phyloP scores from a whole-genome alignment of 2,888 invertebrate species.

The Molorchus minor region DNA sequence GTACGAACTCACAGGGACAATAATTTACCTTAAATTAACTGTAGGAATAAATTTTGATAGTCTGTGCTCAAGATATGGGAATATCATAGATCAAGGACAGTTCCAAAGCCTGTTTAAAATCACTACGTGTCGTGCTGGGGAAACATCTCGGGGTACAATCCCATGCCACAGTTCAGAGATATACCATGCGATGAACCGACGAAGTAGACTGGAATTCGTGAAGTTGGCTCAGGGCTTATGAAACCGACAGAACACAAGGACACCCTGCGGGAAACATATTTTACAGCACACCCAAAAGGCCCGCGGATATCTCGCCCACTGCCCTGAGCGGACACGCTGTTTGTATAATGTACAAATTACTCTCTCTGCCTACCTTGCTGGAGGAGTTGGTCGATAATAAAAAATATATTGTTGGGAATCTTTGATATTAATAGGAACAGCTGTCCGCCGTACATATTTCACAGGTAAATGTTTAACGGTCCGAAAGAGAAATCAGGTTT shows the following conservation, averaged over 20 bases:
- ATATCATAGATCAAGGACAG: slow-evolving; percentile 19
- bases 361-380: slow-evolving; percentile 25
- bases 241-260: slow-evolving; percentile 57
- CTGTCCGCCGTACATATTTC: too few relatives aligned
- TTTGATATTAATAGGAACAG: slow-evolving; percentile 11
- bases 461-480: not conserved
- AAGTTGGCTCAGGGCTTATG: slow-evolving; percentile 51
- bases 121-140: slow-evolving; percentile 39
- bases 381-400: slow-evolving; percentile 8
- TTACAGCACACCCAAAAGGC: slow-evolving; percentile 58
- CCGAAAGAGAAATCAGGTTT: too few relatives aligned
- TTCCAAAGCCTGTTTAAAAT: slow-evolving; percentile 14
- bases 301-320: slow-evolving; percentile 57
- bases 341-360: slow-evolving; percentile 54
- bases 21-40: not conserved
- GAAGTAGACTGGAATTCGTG: slow-evolving; percentile 54
- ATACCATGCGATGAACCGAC: slow-evolving; percentile 13
- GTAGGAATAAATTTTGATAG: too few relatives aligned
- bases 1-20: not conserved
- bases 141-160: slow-evolving; percentile 43
- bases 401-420: slow-evolving; percentile 15
- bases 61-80: slow-evolving; percentile 8
- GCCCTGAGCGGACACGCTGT: slow-evolving; percentile 59
- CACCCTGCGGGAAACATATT: slow-evolving; percentile 58
- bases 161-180: slow-evolving; percentile 35